Conservation (phyloP, 2,113 vertebrate genomes). For the crab-eating macaque (Macaca fascicularis) region T2T-MFA8v1.1 NC_088379.1:26300001-26300500, state of each 20-base stretch:
- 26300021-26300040: too few species aligned
- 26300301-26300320: not conserved
- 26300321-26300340: not conserved
- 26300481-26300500: slow-evolving; percentile 41
- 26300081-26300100: not conserved
- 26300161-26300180: not conserved
- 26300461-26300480: not conserved
- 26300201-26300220: not conserved
- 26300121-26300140: not conserved
- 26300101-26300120: not conserved
- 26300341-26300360: slow-evolving; percentile 54
- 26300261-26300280: not conserved
- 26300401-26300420: slow-evolving; percentile 4
- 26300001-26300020: too few species aligned
- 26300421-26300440: not conserved
- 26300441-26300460: slow-evolving; percentile 13
- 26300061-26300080: too few species aligned
- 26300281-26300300: not conserved
- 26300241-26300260: not conserved
- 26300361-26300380: slow-evolving; percentile 26
- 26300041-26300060: too few species aligned
- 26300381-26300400: slow-evolving; percentile 21
- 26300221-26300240: not conserved
- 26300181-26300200: not conserved
- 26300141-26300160: not conserved